Evolutionary conservation across 2,113 vertebrate species (phyloP).

Genomic region (Brachirus orientalis): DNA sequence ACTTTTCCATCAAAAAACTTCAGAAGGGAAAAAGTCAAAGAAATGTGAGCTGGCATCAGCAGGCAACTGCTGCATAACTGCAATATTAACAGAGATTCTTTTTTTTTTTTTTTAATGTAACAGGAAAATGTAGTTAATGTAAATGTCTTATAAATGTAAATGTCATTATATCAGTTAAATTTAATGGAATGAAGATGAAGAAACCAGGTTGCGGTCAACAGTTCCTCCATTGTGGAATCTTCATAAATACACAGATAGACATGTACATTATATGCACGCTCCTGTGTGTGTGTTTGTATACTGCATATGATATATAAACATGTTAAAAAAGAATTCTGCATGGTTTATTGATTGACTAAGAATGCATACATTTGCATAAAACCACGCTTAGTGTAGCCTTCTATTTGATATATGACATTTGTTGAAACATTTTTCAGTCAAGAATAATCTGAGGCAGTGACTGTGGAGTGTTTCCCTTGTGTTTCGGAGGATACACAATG

Average conservation of each 20-base stretch:
- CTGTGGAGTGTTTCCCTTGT: not conserved
- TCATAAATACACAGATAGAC: too few relatives aligned
- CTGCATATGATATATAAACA: not conserved
- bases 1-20: too few relatives aligned
- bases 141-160: slow-evolving; percentile 12
- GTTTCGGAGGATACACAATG: not conserved
- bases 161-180: not conserved
- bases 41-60: slow-evolving; percentile 3
- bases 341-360: slow-evolving; percentile 15
- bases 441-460: not conserved
- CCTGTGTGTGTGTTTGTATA: too few relatives aligned
- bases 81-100: not conserved
- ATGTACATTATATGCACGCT: too few relatives aligned
- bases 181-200: not conserved
- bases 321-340: not conserved
- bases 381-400: not conserved
- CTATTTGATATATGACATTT: slow-evolving; percentile 7
- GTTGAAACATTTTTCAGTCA: not conserved
- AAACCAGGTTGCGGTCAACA: too few relatives aligned
- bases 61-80: not conserved
- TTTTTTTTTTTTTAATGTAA: not conserved
- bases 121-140: not conserved
- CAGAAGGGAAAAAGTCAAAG: not conserved
- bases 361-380: slow-evolving; percentile 32
- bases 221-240: too few relatives aligned